phyloP scores from a whole-genome alignment of 1,140 invertebrate species.

The Microplitis demolitor region DNA sequence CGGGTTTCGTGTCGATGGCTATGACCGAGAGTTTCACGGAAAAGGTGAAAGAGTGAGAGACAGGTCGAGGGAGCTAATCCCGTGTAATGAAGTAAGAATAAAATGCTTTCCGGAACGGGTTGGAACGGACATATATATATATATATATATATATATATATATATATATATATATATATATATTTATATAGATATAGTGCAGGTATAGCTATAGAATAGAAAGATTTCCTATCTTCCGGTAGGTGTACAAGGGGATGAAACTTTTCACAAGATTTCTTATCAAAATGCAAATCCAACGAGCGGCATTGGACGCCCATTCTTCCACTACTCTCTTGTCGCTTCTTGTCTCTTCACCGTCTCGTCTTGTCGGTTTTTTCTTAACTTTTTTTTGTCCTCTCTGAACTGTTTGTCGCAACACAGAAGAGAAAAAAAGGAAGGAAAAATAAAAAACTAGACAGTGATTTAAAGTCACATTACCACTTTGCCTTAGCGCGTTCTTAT shows the following conservation, averaged over 20 bases:
- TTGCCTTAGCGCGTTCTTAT: background rate
- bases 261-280: constrained; percentile 61
- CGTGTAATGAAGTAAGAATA: constrained; percentile 59
- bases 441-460: constrained; percentile 12
- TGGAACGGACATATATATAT: background rate
- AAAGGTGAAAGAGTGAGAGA: constrained; percentile 16
- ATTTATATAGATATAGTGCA: background rate
- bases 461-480: constrained; percentile 24
- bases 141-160: background rate
- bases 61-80: constrained; percentile 54
- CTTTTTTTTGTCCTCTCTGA: constrained; percentile 28
- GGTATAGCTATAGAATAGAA: constrained; percentile 28
- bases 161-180: no score
- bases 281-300: constrained; percentile 59
- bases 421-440: no score
- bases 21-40: no score
- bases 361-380: constrained; percentile 19
- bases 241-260: constrained; percentile 37
- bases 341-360: constrained; percentile 11
- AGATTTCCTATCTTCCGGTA: constrained; percentile 40
- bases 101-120: constrained; percentile 39
- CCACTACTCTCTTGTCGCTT: constrained; percentile 1
- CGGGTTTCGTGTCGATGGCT: background rate
- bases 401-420: constrained; percentile 26
- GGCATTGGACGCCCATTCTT: constrained; percentile 36